A percentile compares a stretch with the other conserved stretches of the same genome.
Evolutionary conservation across 1,140 invertebrate genomes (phyloP).

Genomic region (Daktulosphaira vitifoliae): DNA sequence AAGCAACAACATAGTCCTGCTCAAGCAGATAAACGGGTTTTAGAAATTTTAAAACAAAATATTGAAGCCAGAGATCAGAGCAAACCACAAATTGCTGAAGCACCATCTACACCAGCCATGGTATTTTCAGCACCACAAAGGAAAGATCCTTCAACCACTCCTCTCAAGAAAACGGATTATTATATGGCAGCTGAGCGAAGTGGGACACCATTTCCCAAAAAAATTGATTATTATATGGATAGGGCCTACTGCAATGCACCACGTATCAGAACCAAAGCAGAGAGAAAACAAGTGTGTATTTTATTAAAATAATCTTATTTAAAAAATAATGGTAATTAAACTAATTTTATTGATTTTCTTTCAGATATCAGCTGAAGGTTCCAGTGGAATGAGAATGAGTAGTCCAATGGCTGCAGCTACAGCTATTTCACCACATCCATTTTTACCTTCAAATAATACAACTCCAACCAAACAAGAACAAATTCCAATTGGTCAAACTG

Average conservation of each 20-base stretch:
- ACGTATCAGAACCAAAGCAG: constrained; percentile 70
- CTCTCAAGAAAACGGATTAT: constrained; percentile 21
- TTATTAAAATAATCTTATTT: no score
- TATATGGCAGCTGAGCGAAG: constrained; percentile 18
- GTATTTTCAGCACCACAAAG: constrained; percentile 5
- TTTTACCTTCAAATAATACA: constrained; percentile 15
- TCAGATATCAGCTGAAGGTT: constrained; percentile 1
- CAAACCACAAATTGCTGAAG: constrained; percentile 42
- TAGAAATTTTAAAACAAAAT: constrained; percentile 58
- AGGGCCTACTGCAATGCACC: constrained; percentile 41
- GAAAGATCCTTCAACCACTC: constrained; percentile 12
- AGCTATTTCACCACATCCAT: constrained; percentile 22
- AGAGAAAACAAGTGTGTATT: constrained; percentile 55
- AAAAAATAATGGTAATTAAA: no score
- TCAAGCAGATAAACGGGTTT: constrained; percentile 54
- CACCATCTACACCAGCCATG: constrained; percentile 29
- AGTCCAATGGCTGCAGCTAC: constrained; percentile 25
- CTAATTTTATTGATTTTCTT: background rate
- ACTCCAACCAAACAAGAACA: constrained; percentile 17
- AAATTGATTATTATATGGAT: constrained; percentile 22
- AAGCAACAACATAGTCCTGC: constrained; percentile 35
- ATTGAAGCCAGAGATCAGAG: constrained; percentile 56
- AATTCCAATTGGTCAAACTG: background rate
- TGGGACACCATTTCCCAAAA: constrained; percentile 20
- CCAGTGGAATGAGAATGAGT: background rate